Base-by-base conservation (phyloP, 1,140 invertebrate species). In the Sitophilus oryzae region DNA sequence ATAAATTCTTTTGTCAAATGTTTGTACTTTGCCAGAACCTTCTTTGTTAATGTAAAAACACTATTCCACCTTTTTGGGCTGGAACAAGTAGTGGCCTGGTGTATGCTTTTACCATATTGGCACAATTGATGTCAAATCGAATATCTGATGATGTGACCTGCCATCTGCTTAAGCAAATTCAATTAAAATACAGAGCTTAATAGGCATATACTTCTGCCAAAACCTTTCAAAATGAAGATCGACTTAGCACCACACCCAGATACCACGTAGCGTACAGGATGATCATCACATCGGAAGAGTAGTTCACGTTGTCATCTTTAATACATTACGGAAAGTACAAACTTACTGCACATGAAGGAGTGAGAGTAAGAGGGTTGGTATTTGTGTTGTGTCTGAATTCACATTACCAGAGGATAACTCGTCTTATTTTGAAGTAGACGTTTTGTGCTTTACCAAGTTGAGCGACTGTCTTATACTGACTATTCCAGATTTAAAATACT, bases 311-410 rank as follows among this genome's bases (percentile, higher is more conserved):
- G 68, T 95, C 95, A 14, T 86, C 85, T 48, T 74, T 98, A 37
- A 96, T 96, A 72, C 92, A 93, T 0, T 86, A 88, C 64, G 87
- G 91, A 75, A 98, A 98, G 74, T 92, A 92, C 72, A 98, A 98
- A 74, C 75, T 98, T 8, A 98, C 95, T 5, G 95, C 94, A 15
- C 82, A 92, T 64, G 94, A 98, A 67, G 66, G 70, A 18, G 67
- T 68, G 53, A 74, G 82, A 48, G 86, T 97, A 2, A 79, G 94
- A 14, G 85, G 90, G 67, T 87, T 93, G 19, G 83, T 84, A 37
- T 88, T 94, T 67, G 85, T 85, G 4, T 85, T n/a, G n/a, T 81
- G 59, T 93, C 92, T 66, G 9, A 74, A 76, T 15, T 67, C 68
- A 58, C 45, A 62, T 48, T 71, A 69, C 49, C 30, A 5, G 57